Base-by-base conservation (phyloP, 2,888 invertebrate species). In the Caenorhabditis japonica region DNA sequence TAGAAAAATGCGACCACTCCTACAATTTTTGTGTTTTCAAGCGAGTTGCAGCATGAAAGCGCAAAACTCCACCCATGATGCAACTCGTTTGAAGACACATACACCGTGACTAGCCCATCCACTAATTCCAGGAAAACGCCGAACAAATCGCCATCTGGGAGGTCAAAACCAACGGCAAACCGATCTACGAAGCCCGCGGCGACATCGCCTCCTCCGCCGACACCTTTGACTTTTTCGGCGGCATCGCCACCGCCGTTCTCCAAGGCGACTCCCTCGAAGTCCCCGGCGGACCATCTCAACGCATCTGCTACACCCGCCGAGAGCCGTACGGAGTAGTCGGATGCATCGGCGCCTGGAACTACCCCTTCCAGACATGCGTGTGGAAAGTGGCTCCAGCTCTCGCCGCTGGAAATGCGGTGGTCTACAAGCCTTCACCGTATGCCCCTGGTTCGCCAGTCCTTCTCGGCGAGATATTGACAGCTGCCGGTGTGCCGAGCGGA, bases 341-440 rank as follows among this genome's bases (percentile, higher is more conserved):
- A 21, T 80, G 80, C 66, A 85, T 86, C 25, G 84, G 74, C 4
- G 85, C 85, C n/a, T 86, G 85, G 85, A 86, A 86, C 74, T 86
- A 85, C 52, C 85, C 85, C 10, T 84, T 86, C 68, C 84, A 83
- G 61, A 84, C 84, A 0, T 80, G 81, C 41, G 77, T 81, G 30
- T 85, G 85, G 85, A 85, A 85, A 64, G 75, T 75, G 2, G 88
- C 89, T 3, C 90, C 90, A 3, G 90, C 90, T 0, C 84, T 91
- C 7, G 90, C 90, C 1, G 90, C 90, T 85, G 91, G 91, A 25
- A 91, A 91, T 78, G 87, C 90, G 2, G 87, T 91, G 69, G 89
- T 91, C 12, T 91, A 90, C 82, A 91, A 91, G 61, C 91, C 91
- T 10, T 90, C 90, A 10, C 90, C 89, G 38, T 87, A 90, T 39